Conservation (phyloP, 2,113 vertebrate species). For the Tympanuchus pallidicinctus region DNA sequence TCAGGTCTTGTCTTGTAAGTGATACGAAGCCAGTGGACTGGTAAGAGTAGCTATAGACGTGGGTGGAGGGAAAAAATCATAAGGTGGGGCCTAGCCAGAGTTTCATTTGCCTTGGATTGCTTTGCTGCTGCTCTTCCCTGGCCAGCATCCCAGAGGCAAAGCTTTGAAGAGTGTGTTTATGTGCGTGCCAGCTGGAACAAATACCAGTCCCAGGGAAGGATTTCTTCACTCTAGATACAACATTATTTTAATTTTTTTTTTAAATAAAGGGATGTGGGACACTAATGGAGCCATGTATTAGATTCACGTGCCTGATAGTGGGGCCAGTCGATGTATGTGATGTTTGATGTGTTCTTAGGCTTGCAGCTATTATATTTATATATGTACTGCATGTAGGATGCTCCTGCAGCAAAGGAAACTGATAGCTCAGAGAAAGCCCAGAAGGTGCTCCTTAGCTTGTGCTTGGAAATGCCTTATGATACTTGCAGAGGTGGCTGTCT, state of each 20-base stretch:
- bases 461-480: rapidly evolving
- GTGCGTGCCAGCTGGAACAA: constrained; percentile 42
- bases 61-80: neutral
- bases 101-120: neutral
- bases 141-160: constrained; percentile 8
- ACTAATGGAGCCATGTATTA: neutral
- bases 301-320: neutral
- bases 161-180: neutral
- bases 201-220: neutral
- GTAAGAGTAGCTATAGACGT: neutral
- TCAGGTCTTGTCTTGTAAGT: neutral
- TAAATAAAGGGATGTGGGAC: neutral
- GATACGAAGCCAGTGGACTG: neutral
- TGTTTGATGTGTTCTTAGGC: neutral
- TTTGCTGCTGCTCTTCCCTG: constrained; percentile 32
- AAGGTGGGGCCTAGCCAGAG: neutral
- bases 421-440: neutral
- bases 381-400: neutral
- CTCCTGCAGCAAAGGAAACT: neutral
- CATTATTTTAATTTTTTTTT: neutral
- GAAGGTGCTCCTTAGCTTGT: neutral
- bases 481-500: neutral
- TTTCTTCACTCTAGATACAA: neutral
- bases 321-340: neutral
- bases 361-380: neutral